Evolutionary conservation across 1,140 invertebrate genomes (phyloP).

Genomic region (Drosophila tani): DNA sequence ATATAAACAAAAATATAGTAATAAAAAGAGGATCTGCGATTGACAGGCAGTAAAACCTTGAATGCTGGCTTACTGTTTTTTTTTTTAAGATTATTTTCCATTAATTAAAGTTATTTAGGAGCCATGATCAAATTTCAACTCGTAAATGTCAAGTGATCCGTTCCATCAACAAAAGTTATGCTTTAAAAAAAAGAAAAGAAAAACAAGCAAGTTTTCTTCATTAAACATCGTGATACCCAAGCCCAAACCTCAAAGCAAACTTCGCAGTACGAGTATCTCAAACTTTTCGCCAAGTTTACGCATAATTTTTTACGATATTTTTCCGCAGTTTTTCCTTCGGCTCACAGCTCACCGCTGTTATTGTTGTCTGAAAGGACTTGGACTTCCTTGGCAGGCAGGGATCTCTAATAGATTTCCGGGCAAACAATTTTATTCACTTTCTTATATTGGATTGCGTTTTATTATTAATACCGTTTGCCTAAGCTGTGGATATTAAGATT

Average conservation of each 20-base stretch:
- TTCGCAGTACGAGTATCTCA: conserved; percentile 24
- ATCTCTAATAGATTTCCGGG: conserved; percentile 44
- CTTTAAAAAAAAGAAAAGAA: conserved; percentile 9
- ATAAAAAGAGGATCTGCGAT: conserved; percentile 18
- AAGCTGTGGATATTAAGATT: conserved; percentile 39
- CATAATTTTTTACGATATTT: conserved; percentile 62
- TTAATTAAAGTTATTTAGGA: conserved; percentile 3
- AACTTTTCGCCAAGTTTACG: conserved; percentile 53
- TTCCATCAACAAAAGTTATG: conserved; percentile 14
- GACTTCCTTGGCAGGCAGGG: not conserved
- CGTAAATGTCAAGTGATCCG: conserved; percentile 11
- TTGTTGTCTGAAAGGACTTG: conserved; percentile 30
- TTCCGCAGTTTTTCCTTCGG: conserved; percentile 26
- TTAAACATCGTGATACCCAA: conserved; percentile 40
- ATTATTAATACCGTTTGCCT: conserved; percentile 40
- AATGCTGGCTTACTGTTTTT: not conserved
- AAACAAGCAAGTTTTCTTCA: conserved; percentile 33
- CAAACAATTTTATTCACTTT: conserved; percentile 40
- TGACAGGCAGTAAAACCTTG: conserved; percentile 2
- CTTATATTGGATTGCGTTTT: conserved; percentile 30
- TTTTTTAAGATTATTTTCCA: not conserved
- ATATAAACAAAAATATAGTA: conserved; percentile 6
- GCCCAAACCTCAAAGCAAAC: conserved; percentile 26
- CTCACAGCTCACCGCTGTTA: conserved; percentile 11
- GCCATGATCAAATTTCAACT: not conserved